Evolutionary conservation across 2,113 vertebrate species (phyloP).

Genomic region (human (Homo sapiens)): DNA sequence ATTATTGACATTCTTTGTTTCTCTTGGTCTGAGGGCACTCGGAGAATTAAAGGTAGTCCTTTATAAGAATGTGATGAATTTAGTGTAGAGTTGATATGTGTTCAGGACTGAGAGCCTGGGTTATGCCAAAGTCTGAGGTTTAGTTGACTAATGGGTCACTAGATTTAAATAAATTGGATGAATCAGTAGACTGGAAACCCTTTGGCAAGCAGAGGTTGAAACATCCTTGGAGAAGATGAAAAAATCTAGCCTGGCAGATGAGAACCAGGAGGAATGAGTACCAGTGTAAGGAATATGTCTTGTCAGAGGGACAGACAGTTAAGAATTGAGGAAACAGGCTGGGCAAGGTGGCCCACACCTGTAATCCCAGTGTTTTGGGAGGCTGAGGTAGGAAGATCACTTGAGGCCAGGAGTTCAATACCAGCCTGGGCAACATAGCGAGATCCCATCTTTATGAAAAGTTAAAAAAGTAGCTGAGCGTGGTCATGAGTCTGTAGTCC

Average conservation of each 20-base stretch:
- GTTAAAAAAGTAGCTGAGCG: no score
- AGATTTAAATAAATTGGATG: background rate
- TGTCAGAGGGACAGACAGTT: background rate
- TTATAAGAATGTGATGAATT: background rate
- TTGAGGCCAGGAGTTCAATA: no score
- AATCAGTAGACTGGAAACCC: background rate
- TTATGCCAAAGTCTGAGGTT: background rate
- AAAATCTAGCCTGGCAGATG: background rate
- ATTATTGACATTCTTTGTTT: background rate
- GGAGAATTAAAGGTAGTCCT: conserved; percentile 7
- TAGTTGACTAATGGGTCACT: background rate
- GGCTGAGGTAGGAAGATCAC: no score
- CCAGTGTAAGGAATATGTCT: background rate
- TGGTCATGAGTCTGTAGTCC: no score
- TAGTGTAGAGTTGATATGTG: background rate
- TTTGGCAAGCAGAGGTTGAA: conserved; percentile 21
- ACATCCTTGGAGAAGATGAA: background rate
- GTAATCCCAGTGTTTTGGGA: no score
- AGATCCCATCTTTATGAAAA: no score
- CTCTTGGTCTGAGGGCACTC: background rate
- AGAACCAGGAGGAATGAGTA: background rate
- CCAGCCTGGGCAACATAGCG: no score
- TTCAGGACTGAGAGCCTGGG: background rate
- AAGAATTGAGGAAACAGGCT: background rate
- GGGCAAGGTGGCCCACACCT: no score